Base-by-base conservation (phyloP, 1,140 invertebrate genomes). In the Pteromalus puparum region DNA sequence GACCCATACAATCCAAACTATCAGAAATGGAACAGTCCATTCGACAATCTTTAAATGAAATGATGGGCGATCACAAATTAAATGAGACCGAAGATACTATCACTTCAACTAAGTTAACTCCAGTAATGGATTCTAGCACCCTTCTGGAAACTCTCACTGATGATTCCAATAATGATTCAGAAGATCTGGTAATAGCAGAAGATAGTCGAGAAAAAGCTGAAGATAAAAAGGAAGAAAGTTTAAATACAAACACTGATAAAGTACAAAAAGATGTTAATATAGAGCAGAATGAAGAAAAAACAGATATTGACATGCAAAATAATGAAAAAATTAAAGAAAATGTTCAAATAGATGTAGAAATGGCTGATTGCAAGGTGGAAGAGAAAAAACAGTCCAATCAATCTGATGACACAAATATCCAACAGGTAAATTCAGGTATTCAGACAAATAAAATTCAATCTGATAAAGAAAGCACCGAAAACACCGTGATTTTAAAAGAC, bases 1-100 rank as follows among this genome's bases (percentile, higher is more conserved):
- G 75, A 24, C 46, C 73, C 65, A 26, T 83, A 30, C 84, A 85
- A 61, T 70, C 86, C 9, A 87, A 82, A 61, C 85, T 89, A 18
- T 85, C 88, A 38, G 86, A 86, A 24, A 88, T 87, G 79, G 87
- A 89, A 24, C 21, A 86, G 4, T 83, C 84, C 30, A 90, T 90
- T 75, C 83, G 88, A 68, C 86, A 89, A 65, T 92, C 90, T 2
- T 68, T 90, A 42, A 88, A 87, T 42, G 89, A 90, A 84, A 89
- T 90, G 83, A 90, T 92, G 77, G 87, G 87, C 0, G 88, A 89
- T 81, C 86, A 87, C 21, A 87, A 85, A 83, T 81, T 86, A 12
- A 76, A 75, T 15, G 87, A 87, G 26, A 81, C 38, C 13, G 75
- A 84, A 15, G 70, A 81, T 46, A 65, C 38, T 30, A 26, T 53